Conservation (phyloP, 2,113 vertebrate genomes). For the Hymenochirus boettgeri region DNA sequence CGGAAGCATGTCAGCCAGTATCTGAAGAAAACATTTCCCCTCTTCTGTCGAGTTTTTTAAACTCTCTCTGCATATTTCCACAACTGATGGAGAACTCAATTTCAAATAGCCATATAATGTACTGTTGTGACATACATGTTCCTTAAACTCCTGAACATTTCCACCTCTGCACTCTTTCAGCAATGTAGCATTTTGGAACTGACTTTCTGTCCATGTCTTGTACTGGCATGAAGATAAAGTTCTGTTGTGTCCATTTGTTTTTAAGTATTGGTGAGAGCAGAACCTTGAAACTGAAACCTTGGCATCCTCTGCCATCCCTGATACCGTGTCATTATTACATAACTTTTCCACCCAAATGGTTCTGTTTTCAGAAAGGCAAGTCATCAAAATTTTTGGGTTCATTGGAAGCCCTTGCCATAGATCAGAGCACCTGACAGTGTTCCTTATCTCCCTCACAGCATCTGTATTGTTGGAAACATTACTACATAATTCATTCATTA, state of each 20-base stretch:
- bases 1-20: slow-evolving; percentile 71
- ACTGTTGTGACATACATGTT: slow-evolving; percentile 69
- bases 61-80: slow-evolving; percentile 56
- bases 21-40: slow-evolving; percentile 71
- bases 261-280: slow-evolving; percentile 54
- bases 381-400: slow-evolving; percentile 67
- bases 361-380: slow-evolving; percentile 75
- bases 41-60: slow-evolving; percentile 41
- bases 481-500: slow-evolving; percentile 68
- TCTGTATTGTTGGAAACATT: slow-evolving; percentile 47
- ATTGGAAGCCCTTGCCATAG: slow-evolving; percentile 59
- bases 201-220: slow-evolving; percentile 47
- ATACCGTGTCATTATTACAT: slow-evolving; percentile 56
- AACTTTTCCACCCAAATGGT: slow-evolving; percentile 59
- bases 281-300: slow-evolving; percentile 64
- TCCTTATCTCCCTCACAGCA: slow-evolving; percentile 42
- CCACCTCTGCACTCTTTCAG: slow-evolving; percentile 56
- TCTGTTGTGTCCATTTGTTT: slow-evolving; percentile 39
- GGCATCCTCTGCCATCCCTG: slow-evolving; percentile 51
- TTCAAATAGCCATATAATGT: slow-evolving; percentile 61
- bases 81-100: slow-evolving; percentile 53
- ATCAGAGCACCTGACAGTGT: slow-evolving; percentile 56
- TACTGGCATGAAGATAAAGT: slow-evolving; percentile 61
- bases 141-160: slow-evolving; percentile 53
- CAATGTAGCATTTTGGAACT: slow-evolving; percentile 53